Conservation (phyloP, 2,797 vertebrate species). For the Micropoecilia bifurca region DNA sequence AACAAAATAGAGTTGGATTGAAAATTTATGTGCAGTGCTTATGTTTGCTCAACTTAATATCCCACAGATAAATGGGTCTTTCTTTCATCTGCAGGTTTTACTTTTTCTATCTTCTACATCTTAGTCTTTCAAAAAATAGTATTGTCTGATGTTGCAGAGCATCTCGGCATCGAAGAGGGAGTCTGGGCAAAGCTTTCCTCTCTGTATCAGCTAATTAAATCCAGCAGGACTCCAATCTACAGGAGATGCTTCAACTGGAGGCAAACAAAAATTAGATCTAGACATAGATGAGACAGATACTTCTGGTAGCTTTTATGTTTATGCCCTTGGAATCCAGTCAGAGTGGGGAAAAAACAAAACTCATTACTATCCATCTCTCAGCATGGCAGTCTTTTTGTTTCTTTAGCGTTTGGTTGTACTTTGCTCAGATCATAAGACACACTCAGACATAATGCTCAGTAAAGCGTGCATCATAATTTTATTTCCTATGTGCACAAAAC, state of each 20-base stretch:
- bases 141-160: constrained; percentile 70
- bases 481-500: constrained; percentile 38
- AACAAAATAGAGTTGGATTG: background rate
- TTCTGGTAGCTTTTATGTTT: constrained; percentile 36
- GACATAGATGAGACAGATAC: constrained; percentile 23
- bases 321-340: constrained; percentile 45
- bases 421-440: constrained; percentile 26
- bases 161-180: constrained; percentile 36
- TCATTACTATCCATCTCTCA: constrained; percentile 35
- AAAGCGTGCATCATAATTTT: constrained; percentile 52
- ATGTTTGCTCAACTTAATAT: background rate
- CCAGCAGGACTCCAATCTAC: constrained; percentile 47
- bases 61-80: background rate
- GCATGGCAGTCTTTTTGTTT: constrained; percentile 28
- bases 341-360: constrained; percentile 25
- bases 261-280: constrained; percentile 50
- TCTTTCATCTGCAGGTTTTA: constrained; percentile 16
- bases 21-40: background rate
- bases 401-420: constrained; percentile 30
- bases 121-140: constrained; percentile 41
- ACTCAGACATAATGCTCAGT: constrained; percentile 25
- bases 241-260: constrained; percentile 33
- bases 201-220: constrained; percentile 64
- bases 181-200: constrained; percentile 41
- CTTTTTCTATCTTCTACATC: background rate